These are phyloP conservation scores for Drosophila oshimai DNA, from an alignment of 1,140 invertebrate genomes.

Conservation along the genomic window DNA sequence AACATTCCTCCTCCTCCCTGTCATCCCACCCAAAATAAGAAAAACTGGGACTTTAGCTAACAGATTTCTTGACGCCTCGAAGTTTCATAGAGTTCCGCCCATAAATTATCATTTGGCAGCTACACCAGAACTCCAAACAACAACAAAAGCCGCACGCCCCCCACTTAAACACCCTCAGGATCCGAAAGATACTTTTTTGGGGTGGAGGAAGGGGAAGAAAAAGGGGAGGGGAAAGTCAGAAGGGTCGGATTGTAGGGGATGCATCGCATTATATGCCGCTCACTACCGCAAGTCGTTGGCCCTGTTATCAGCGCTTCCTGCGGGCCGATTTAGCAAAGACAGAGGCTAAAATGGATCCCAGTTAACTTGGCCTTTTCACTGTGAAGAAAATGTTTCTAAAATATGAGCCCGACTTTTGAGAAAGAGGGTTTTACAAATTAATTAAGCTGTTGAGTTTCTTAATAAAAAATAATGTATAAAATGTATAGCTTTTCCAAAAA, in stretches of 20 bases:
- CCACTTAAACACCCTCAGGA: conserved; percentile 10
- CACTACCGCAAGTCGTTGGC: conserved; percentile 66
- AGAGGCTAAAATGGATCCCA: conserved; percentile 33
- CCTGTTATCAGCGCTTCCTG: conserved; percentile 67
- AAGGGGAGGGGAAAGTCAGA: not conserved
- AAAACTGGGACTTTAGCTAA: conserved; percentile 45
- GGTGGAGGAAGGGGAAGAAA: not conserved
- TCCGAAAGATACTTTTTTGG: conserved; percentile 33
- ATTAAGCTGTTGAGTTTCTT: not conserved
- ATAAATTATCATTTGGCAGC: conserved; percentile 79
- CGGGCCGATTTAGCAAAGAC: conserved; percentile 39
- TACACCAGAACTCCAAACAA: conserved; percentile 30
- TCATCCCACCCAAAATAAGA: not conserved
- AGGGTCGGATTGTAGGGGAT: conserved; percentile 18
- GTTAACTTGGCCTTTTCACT: conserved; percentile 19
- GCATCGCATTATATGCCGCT: conserved; percentile 59
- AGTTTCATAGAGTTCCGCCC: conserved; percentile 65
- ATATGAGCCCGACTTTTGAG: no score
- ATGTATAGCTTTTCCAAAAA: no score
- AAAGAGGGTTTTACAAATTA: no score
- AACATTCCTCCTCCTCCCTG: not conserved
- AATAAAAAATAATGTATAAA: no score
- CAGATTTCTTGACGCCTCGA: conserved; percentile 69
- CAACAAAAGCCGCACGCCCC: conserved; percentile 14
- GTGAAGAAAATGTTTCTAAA: not conserved